Percentiles rank a stretch among this genome's conserved stretches.
phyloP scores from a whole-genome alignment of 1,140 invertebrate species.

The Helicoverpa zea region DNA sequence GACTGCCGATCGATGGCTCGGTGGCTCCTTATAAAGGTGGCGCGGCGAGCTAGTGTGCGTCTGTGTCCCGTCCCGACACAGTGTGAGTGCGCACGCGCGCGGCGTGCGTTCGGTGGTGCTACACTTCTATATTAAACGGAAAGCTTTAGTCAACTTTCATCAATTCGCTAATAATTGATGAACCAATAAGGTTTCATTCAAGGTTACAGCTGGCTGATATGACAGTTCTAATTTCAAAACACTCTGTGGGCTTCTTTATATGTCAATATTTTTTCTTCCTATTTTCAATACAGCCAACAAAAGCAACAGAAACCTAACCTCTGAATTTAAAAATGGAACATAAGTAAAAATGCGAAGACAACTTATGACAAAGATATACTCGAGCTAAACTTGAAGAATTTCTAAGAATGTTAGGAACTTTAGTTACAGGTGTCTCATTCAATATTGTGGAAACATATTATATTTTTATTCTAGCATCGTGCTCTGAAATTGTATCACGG shows the following conservation, averaged over 20 bases:
- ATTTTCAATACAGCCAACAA: neutral
- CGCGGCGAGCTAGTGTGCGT: no score
- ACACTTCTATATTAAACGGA: no score
- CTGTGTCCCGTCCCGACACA: no score
- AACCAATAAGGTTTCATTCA: neutral
- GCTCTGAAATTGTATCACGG: constrained; percentile 35
- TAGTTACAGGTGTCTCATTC: constrained; percentile 19
- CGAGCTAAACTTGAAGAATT: neutral
- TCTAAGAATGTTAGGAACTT: neutral
- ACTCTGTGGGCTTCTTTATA: neutral
- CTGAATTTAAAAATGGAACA: constrained; percentile 8
- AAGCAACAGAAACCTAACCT: constrained; percentile 27
- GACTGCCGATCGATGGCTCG: no score
- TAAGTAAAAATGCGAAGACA: constrained; percentile 14
- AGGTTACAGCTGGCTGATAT: neutral
- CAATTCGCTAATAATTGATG: no score
- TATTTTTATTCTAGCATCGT: neutral
- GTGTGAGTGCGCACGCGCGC: no score
- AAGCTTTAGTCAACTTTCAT: no score
- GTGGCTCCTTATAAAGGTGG: no score
- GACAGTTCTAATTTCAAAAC: neutral
- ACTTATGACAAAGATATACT: neutral
- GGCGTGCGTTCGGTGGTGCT: no score
- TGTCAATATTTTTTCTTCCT: neutral
- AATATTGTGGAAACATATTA: constrained; percentile 19